These are phyloP conservation scores for Tachina grossa DNA, from an alignment of 2,888 invertebrate genomes.

Conservation along the genomic window DNA sequence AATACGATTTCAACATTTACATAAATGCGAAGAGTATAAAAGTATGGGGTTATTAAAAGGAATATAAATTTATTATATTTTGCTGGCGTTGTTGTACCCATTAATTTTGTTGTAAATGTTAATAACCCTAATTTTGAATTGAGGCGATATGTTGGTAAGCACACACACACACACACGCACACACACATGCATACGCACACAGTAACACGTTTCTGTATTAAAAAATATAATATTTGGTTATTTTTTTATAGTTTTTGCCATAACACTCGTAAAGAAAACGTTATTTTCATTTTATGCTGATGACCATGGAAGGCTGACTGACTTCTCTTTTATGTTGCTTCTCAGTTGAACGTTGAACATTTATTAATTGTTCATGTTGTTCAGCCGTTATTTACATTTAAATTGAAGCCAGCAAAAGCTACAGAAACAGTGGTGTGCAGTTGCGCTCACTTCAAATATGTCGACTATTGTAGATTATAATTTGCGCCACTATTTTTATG, in stretches of 20 bases:
- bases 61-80: constrained; percentile 22
- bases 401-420: constrained; percentile 37
- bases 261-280: neutral
- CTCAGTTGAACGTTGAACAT: constrained; percentile 37
- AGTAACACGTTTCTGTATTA: neutral
- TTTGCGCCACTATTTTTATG: constrained; percentile 1
- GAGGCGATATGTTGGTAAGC: constrained; percentile 1
- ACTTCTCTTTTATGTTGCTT: constrained; percentile 4
- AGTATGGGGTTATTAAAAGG: neutral
- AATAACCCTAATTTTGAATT: constrained; percentile 38
- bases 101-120: constrained; percentile 37
- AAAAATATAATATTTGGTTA: neutral
- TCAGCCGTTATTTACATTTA: constrained; percentile 57
- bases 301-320: constrained; percentile 7
- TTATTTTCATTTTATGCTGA: constrained; percentile 35
- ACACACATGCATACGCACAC: neutral
- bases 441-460: neutral
- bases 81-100: neutral
- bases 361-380: constrained; percentile 64
- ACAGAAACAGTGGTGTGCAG: constrained; percentile 14
- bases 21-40: neutral
- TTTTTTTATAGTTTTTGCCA: constrained; percentile 9
- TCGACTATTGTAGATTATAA: constrained; percentile 7
- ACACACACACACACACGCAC: neutral
- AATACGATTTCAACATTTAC: constrained; percentile 32